Percentiles rank a stretch among this genome's conserved stretches.
Conservation (phyloP, 2,888 invertebrate species). For the Iphiclides podalirius region DNA sequence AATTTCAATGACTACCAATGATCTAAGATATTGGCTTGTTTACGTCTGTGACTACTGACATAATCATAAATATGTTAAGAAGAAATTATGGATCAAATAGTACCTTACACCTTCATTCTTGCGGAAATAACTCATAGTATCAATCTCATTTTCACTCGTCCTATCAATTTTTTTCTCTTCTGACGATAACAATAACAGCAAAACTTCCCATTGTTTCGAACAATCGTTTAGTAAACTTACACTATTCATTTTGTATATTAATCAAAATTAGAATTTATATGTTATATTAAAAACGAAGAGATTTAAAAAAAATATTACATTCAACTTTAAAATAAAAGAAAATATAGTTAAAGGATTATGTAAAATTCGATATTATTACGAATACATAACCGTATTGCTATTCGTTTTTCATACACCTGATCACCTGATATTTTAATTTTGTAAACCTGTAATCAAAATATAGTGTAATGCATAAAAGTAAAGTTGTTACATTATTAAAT, state of each 20-base stretch:
- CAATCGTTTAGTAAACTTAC: conserved; percentile 57
- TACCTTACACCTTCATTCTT: conserved; percentile 63
- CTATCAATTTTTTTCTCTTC: conserved; percentile 70
- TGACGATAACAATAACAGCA: conserved; percentile 58
- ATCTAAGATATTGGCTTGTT: no score
- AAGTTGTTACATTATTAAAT: background rate
- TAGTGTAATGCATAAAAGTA: background rate
- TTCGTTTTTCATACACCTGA: background rate
- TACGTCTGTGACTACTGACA: no score
- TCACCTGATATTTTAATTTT: no score
- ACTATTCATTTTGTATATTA: conserved; percentile 42
- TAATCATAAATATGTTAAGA: no score
- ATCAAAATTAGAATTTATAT: conserved; percentile 24
- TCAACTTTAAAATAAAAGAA: conserved; percentile 7
- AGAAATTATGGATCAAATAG: no score
- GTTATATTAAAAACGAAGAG: background rate
- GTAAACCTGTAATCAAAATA: background rate
- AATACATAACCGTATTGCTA: background rate
- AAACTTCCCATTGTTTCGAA: conserved; percentile 68
- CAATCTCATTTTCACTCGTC: conserved; percentile 56
- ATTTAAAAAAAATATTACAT: conserved; percentile 3
- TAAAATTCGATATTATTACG: background rate
- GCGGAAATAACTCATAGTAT: conserved; percentile 63
- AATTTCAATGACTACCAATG: no score
- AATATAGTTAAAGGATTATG: background rate